These are phyloP conservation scores for Sitophilus oryzae DNA, from an alignment of 1,140 invertebrate genomes.

Conservation along the genomic window DNA sequence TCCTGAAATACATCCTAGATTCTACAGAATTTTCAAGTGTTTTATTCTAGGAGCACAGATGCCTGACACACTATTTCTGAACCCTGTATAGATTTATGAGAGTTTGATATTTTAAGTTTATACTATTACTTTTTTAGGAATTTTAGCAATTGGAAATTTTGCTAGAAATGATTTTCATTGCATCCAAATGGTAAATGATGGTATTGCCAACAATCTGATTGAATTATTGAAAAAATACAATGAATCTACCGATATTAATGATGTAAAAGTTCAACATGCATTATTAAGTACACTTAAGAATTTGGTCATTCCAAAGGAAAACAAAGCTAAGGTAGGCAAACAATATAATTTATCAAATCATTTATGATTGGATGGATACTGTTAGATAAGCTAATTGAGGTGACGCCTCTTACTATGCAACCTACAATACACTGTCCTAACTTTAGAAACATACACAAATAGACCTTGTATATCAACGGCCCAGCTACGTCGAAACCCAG, in stretches of 20 bases:
- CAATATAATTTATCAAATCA: background rate
- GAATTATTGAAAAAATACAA: conserved; percentile 35
- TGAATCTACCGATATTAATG: conserved; percentile 34
- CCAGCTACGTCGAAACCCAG: no score
- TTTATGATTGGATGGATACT: background rate
- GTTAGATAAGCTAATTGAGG: no score
- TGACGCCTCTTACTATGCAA: no score
- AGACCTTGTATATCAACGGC: no score
- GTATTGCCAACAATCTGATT: conserved; percentile 70
- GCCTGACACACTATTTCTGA: no score
- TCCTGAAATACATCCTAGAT: no score
- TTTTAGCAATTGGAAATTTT: conserved; percentile 84
- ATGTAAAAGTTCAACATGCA: conserved; percentile 76
- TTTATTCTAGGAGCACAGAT: no score
- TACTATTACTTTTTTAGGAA: conserved; percentile 39
- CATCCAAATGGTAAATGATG: conserved; percentile 71
- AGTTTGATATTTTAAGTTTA: background rate
- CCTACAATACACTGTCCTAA: no score
- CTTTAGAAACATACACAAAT: no score
- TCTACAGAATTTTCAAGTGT: no score
- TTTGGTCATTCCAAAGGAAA: conserved; percentile 70
- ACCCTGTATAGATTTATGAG: no score
- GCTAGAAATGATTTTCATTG: conserved; percentile 80
- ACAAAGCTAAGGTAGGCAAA: conserved; percentile 60
- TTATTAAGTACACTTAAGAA: conserved; percentile 76